Evolutionary conservation across 2,888 invertebrate species (phyloP).

Genomic region (Stictocephala bisonia): DNA sequence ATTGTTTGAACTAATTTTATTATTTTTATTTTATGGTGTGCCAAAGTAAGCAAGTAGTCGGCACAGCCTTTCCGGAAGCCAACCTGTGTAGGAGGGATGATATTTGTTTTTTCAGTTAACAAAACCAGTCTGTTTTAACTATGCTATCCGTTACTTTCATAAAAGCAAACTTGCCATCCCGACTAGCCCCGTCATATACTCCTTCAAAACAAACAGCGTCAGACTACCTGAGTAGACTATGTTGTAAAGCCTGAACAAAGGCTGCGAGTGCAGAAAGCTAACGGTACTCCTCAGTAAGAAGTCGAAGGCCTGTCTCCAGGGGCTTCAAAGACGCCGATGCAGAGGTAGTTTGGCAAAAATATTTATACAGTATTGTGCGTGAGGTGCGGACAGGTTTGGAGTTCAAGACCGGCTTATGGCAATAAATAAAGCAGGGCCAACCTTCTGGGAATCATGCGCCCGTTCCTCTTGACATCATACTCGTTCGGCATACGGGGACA

Average conservation of each 20-base stretch:
- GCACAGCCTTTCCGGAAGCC: too few relatives aligned
- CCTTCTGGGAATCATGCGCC: slow-evolving; percentile 23
- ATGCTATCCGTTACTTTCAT: too few relatives aligned
- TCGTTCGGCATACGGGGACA: background rate
- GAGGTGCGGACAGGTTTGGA: background rate
- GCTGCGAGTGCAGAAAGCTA: background rate
- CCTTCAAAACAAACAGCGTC: too few relatives aligned
- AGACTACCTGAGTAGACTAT: background rate
- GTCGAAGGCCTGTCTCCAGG: background rate
- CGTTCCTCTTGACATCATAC: background rate
- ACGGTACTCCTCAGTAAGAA: slow-evolving; percentile 8
- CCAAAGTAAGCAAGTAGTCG: too few relatives aligned
- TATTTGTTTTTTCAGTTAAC: too few relatives aligned
- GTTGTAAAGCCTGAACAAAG: background rate
- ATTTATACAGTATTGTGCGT: slow-evolving; percentile 27
- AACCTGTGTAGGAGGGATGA: too few relatives aligned
- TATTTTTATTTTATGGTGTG: too few relatives aligned
- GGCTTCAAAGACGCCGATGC: background rate
- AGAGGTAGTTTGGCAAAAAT: background rate
- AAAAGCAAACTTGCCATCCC: too few relatives aligned
- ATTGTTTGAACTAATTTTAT: too few relatives aligned
- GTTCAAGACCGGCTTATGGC: too few relatives aligned
- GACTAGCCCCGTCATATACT: too few relatives aligned
- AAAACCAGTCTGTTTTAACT: too few relatives aligned
- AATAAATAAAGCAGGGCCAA: background rate